Base-by-base conservation (phyloP, 23 tunicate genomes). In the Halocynthia aurantium region DNA sequence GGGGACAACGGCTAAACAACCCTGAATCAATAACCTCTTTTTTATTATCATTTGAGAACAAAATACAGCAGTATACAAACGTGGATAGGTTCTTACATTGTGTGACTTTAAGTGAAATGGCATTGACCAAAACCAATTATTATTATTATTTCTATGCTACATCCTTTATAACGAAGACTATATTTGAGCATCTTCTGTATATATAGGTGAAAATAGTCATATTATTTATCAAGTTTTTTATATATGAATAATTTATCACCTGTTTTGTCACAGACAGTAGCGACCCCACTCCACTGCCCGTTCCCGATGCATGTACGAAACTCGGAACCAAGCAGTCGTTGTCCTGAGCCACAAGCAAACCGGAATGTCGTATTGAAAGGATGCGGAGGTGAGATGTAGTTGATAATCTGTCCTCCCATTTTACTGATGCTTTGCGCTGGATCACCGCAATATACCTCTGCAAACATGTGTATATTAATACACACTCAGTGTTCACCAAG, bases 201-300 rank as follows among this genome's bases (percentile, higher is more conserved):
- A 58, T 58, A 13, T 68, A 2, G 72, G 21, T 68, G 21, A 15
- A 68, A 68, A 68, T 21, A 68, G 13, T 1, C 20, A 67, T 58
- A 58, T 58, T 1, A 58, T 58, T 13, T 58, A n/a, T 58, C 15
- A 58, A 58, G 17, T 13, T 13, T 4, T 4, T n/a, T 2, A 60
- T 15, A 15, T 60, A 15, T 60, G 64, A 15, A 15, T 15, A 15
- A 60, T 15, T n/a, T 2, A 52, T 50, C 50, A 61, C 78, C 78
- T 52, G 13, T 52, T 13, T 74, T 74, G 56, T 74, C 78, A 53
- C 78, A 74, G 5, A 74, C 62, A 15, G 78, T 74, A 10, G 19
- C 13, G 8, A 74, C 22, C 5, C 78, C 78, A 31, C 78, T 74
- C 78, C 78, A 74, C 19, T 63, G 55, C 17, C 78, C 78, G 31